Conservation (phyloP, 2,113 vertebrate species). For the Dunckerocampus dactyliophorus region DNA sequence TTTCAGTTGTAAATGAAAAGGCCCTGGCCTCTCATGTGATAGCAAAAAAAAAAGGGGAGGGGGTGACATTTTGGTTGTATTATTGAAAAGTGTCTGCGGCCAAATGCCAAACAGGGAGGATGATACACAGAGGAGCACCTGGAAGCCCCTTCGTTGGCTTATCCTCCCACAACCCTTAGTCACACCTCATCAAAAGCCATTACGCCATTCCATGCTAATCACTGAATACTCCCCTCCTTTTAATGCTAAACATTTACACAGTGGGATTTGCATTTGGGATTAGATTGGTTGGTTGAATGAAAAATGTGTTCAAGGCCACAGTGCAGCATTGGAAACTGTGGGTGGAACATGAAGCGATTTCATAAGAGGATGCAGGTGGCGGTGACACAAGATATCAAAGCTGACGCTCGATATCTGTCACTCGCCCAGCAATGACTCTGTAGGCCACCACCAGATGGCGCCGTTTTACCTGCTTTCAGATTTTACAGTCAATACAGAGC, state of each 20-base stretch:
- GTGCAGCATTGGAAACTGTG: conserved; percentile 53
- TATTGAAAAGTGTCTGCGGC: conserved; percentile 61
- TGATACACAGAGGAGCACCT: conserved; percentile 47
- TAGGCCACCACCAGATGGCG: not conserved
- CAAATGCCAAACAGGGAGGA: conserved; percentile 62
- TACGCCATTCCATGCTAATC: conserved; percentile 47
- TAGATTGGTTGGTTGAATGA: conserved; percentile 50
- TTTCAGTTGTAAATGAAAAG: conserved; percentile 64
- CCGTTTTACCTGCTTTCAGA: conserved; percentile 4
- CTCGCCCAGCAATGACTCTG: not conserved
- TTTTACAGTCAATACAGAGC: not conserved
- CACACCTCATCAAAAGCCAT: conserved; percentile 55
- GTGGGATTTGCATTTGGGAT: conserved; percentile 51
- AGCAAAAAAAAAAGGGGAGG: conserved; percentile 41
- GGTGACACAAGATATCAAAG: conserved; percentile 61
- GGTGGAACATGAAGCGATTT: conserved; percentile 64
- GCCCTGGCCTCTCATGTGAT: conserved; percentile 54
- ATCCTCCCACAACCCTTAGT: conserved; percentile 52
- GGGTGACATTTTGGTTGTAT: conserved; percentile 69
- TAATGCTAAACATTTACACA: conserved; percentile 64
- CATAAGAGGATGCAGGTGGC: conserved; percentile 64
- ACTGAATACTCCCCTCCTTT: conserved; percentile 38
- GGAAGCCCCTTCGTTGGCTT: conserved; percentile 47
- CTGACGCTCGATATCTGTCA: conserved; percentile 28
- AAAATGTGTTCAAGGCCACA: conserved; percentile 55